phyloP scores from a whole-genome alignment of 2,797 vertebrate species.

The Neosilurus hyrtlii region DNA sequence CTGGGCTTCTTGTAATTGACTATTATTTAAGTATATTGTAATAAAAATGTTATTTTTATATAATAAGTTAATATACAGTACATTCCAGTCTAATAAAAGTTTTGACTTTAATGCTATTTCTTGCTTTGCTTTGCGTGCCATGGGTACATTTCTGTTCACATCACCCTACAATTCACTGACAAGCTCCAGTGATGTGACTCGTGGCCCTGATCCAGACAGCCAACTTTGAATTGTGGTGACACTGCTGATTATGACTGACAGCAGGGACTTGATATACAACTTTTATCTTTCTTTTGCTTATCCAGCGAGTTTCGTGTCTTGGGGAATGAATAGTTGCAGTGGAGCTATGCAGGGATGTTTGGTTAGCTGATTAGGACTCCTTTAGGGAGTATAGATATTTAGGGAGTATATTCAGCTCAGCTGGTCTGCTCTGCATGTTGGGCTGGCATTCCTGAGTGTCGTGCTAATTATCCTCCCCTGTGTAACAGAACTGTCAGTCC shows the following conservation, averaged over 20 bases:
- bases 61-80: not conserved
- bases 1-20: not conserved
- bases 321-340: slow-evolving; percentile 56
- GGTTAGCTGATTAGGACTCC: slow-evolving; percentile 69
- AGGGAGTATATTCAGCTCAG: slow-evolving; percentile 29
- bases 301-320: slow-evolving; percentile 43
- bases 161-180: not conserved
- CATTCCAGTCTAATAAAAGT: not conserved
- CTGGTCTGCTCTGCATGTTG: slow-evolving; percentile 28
- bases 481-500: slow-evolving; percentile 11
- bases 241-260: slow-evolving; percentile 63
- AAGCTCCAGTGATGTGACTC: not conserved
- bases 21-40: too few species aligned
- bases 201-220: not conserved
- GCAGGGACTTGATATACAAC: slow-evolving; percentile 51
- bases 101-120: not conserved
- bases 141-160: not conserved
- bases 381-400: slow-evolving; percentile 37
- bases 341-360: slow-evolving; percentile 59
- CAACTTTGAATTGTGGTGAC: slow-evolving; percentile 32
- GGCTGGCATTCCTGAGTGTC: slow-evolving; percentile 35
- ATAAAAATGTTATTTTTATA: too few species aligned
- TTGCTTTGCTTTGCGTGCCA: not conserved
- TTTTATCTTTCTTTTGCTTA: slow-evolving; percentile 54
- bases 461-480: slow-evolving; percentile 39